Evolutionary conservation across 2,797 vertebrate species (phyloP), one percentile per base, ranked within the genome.

Genomic region (Adrianichthys oophorus): DNA sequence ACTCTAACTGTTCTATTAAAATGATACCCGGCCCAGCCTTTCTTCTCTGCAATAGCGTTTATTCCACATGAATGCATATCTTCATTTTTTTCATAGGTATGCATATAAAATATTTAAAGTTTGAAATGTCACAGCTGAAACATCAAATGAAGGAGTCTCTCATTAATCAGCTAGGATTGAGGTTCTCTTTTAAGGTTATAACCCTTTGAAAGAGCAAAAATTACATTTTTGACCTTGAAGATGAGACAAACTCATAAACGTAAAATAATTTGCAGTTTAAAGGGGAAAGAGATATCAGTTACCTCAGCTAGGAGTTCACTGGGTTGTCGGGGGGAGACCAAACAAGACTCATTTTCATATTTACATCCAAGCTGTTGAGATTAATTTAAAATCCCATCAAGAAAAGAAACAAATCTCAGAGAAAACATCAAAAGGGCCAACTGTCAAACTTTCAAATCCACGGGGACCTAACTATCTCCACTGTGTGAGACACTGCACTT

Each of bases 151-250:
- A 57, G 72, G 84, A 91, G 90, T 89, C 92, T 88, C 87, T 93
- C 90, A 93, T 93, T 93, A 93, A 93, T 93, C 92, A 93, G 90
- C 86, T 63, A 71, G 91, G 92, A 92, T 90, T 89, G 91, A 90
- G 88, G 89, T 89, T 91, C 89, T 91, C 92, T 93, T 93, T 93
- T 93, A 92, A 93, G 92, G 92, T 92, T 93, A 93, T 93, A 93
- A 93, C 92, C 92, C 92, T 93, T 93, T 93, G 92, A 93, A 93
- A 93, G 92, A 93, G 92, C 92, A 93, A 93, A 93, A 93, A 93
- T 93, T 92, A 93, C 91, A 93, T 93, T 93, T 93, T 92, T 93
- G 91, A 93, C 92, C 92, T 93, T 93, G 92, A 93, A 93, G 92
- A 93, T 93, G 92, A 93, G 92, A 93, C 92, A 93, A 93, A 93